Evolutionary conservation across 2,888 invertebrate species (phyloP).

Genomic region (Epiblema foenella): DNA sequence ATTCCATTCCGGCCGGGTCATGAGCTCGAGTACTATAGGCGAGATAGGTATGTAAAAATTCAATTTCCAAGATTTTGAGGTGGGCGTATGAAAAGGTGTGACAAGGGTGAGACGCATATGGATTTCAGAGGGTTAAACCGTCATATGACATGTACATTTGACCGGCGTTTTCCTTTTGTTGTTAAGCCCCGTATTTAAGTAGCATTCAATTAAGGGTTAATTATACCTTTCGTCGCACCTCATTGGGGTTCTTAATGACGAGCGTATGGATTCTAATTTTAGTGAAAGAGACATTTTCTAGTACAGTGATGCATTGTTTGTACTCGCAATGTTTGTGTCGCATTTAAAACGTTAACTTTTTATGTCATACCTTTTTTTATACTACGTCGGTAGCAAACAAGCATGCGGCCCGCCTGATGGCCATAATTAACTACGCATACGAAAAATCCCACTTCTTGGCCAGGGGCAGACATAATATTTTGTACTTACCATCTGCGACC

Average conservation of each 20-base stretch:
- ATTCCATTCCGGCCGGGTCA: conserved; percentile 39
- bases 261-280: neutral
- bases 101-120: conserved; percentile 39
- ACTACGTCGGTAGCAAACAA: too few species aligned
- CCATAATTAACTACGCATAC: too few species aligned
- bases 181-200: conserved; percentile 26
- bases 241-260: conserved; percentile 9
- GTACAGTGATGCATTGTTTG: neutral
- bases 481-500: too few species aligned
- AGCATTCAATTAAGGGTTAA: conserved; percentile 32
- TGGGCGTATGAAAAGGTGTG: conserved; percentile 40
- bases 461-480: too few species aligned
- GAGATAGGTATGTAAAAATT: conserved; percentile 38
- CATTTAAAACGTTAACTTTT: too few species aligned
- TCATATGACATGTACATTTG: conserved; percentile 43
- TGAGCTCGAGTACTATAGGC: conserved; percentile 29
- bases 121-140: conserved; percentile 36
- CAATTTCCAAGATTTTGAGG: conserved; percentile 44
- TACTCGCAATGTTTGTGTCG: too few species aligned
- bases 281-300: neutral
- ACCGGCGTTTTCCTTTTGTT: conserved; percentile 39
- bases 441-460: too few species aligned
- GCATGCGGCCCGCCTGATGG: too few species aligned
- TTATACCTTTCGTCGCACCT: conserved; percentile 19
- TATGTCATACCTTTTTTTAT: too few species aligned